Conservation (phyloP, 2,888 invertebrate species). For the Microctonus hyperodae region DNA sequence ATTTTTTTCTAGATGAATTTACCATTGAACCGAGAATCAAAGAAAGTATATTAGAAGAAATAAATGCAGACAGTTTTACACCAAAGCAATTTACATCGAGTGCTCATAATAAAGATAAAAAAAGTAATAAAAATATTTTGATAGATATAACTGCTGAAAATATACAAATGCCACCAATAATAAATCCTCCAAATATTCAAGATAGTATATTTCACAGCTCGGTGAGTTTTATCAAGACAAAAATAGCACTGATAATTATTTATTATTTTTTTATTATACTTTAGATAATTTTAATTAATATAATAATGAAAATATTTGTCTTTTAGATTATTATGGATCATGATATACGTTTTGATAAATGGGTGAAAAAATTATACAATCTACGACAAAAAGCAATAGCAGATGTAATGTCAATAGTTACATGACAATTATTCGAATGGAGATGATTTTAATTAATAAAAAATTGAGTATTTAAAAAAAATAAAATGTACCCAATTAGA, state of each 20-base stretch:
- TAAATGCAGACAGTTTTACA: conserved; percentile 75
- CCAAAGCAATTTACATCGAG: conserved; percentile 68
- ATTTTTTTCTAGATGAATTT: conserved; percentile 51
- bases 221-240: conserved; percentile 40
- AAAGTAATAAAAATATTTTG: conserved; percentile 71
- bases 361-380: conserved; percentile 75
- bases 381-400: conserved; percentile 71
- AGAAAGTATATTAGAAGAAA: conserved; percentile 70
- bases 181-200: conserved; percentile 39
- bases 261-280: background rate
- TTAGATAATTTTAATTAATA: background rate
- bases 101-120: conserved; percentile 68
- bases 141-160: conserved; percentile 78
- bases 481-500: background rate
- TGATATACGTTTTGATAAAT: conserved; percentile 75
- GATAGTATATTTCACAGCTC: conserved; percentile 60
- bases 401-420: conserved; percentile 50
- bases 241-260: conserved; percentile 1
- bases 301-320: background rate
- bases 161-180: conserved; percentile 70
- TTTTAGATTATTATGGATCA: conserved; percentile 61
- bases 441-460: background rate
- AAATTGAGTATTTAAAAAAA: background rate
- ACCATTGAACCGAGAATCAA: conserved; percentile 55
- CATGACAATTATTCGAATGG: conserved; percentile 24